Evolutionary conservation across 2,113 vertebrate species (phyloP), one percentile per base, ranked within the genome.

Genomic region (Dermatemys mawii): DNA sequence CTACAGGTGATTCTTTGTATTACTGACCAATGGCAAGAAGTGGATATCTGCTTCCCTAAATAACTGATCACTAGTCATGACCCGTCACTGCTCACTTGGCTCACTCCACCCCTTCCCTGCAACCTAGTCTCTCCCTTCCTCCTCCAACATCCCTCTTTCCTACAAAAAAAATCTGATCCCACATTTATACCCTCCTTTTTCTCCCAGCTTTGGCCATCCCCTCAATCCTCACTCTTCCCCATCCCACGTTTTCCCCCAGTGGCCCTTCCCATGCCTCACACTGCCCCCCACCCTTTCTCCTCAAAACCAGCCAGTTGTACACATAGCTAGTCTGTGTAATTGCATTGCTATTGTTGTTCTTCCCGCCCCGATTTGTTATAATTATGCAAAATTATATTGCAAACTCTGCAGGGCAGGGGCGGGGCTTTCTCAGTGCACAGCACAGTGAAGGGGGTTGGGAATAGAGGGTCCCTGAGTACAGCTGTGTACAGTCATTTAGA

Each of bases 81-180:
- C 16, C 35, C 4, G 4, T 29, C 32, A 63, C 60, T n/a, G 13
- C 0, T 51, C 80, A 9, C 26, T 63, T 19, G 19, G 41, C 27
- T 53, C 70, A 38, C 16, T 80, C 81, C 1, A 48, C 27, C 41
- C 27, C 2, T 80, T 3, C 50, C 82, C 54, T 51, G 54, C 67
- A 85, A 3, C 5, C 7, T 5, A 44, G 50, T 0, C 32, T 53
- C n/a, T 0, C 7, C 22, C 49, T 32, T 12, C n/a, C n/a, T 78
- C 57, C 60, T n/a, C 60, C 32, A 17, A 53, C 51, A 22, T 53
- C 51, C 55, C 44, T 70, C 70, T n/a, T 2, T 17, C 3, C 24
- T 35, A 12, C 38, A 46, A 46, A 57, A 82, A 22, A 49, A 81
- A 49, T 2, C 46, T 78, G 1, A 12, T 44, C 24, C 21, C 13